phyloP scores from a whole-genome alignment of 1,140 invertebrate genomes.

The Pogonognathellus flavescens region DNA sequence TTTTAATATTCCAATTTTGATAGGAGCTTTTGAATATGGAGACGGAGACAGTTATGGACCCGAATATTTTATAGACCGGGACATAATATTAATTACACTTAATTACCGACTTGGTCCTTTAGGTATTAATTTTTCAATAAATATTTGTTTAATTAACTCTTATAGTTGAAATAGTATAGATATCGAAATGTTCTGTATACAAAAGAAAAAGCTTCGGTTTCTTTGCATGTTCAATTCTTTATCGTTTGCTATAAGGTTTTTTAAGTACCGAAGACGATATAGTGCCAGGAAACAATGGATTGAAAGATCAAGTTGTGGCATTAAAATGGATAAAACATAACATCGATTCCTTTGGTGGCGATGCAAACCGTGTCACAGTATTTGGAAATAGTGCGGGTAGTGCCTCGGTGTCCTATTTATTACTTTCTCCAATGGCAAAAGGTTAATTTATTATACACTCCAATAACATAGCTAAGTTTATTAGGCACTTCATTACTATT shows the following conservation, averaged over 20 bases:
- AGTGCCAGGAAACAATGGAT: constrained; percentile 64
- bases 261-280: constrained; percentile 43
- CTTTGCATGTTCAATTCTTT: no score
- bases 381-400: constrained; percentile 11
- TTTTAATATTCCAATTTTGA: no score
- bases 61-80: constrained; percentile 21
- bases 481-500: no score
- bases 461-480: no score
- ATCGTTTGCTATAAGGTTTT: constrained; percentile 24
- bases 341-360: constrained; percentile 1
- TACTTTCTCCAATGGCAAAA: constrained; percentile 17
- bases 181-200: no score
- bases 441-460: not conserved
- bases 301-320: constrained; percentile 39
- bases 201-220: no score
- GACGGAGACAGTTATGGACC: not conserved
- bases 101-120: constrained; percentile 15
- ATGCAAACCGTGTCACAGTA: not conserved
- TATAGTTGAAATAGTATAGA: no score
- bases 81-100: not conserved
- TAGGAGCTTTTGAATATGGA: no score
- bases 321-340: constrained; percentile 27
- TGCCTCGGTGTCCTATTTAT: not conserved
- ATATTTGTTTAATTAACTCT: no score
- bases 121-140: not conserved